These are phyloP conservation scores for Drosophila leontia DNA, from an alignment of 1,140 invertebrate genomes.

Conservation along the genomic window DNA sequence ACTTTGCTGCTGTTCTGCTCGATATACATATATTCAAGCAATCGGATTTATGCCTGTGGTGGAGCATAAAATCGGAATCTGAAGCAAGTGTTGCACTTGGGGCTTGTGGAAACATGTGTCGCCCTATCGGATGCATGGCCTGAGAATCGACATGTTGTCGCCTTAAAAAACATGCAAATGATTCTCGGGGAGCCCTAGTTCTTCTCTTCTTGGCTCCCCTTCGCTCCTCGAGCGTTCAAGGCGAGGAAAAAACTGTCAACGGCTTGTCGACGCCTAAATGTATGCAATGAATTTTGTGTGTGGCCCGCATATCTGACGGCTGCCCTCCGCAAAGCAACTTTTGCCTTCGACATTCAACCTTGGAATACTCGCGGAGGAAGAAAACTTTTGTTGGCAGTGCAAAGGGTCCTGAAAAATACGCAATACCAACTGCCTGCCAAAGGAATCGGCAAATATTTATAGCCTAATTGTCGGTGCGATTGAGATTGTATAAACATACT, in stretches of 20 bases:
- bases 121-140: slow-evolving; percentile 45
- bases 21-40: slow-evolving; percentile 1
- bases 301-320: slow-evolving; percentile 73
- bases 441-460: slow-evolving; percentile 75
- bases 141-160: slow-evolving; percentile 55
- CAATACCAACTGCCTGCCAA: slow-evolving; percentile 17
- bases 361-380: slow-evolving; percentile 26
- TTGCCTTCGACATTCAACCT: slow-evolving; percentile 45
- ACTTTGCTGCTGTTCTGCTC: slow-evolving; percentile 4
- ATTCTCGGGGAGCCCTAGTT: slow-evolving; percentile 6
- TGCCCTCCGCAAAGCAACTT: slow-evolving; percentile 47
- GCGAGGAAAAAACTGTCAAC: slow-evolving; percentile 68
- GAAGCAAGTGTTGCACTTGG: slow-evolving; percentile 10
- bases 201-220: not conserved
- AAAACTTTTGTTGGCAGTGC: slow-evolving; percentile 49
- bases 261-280: slow-evolving; percentile 69
- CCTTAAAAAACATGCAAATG: slow-evolving; percentile 75
- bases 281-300: slow-evolving; percentile 59
- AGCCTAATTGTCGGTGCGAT: slow-evolving; percentile 66
- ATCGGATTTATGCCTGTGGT: slow-evolving; percentile 14
- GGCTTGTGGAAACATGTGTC: slow-evolving; percentile 56
- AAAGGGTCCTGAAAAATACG: slow-evolving; percentile 22
- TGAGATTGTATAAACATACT: slow-evolving; percentile 52
- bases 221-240: slow-evolving; percentile 2
- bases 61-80: slow-evolving; percentile 17